A percentile compares a stretch with the other conserved stretches of the same genome.
Evolutionary conservation across 2,113 vertebrate genomes (phyloP).

Genomic region (Microtus ochrogaster): DNA sequence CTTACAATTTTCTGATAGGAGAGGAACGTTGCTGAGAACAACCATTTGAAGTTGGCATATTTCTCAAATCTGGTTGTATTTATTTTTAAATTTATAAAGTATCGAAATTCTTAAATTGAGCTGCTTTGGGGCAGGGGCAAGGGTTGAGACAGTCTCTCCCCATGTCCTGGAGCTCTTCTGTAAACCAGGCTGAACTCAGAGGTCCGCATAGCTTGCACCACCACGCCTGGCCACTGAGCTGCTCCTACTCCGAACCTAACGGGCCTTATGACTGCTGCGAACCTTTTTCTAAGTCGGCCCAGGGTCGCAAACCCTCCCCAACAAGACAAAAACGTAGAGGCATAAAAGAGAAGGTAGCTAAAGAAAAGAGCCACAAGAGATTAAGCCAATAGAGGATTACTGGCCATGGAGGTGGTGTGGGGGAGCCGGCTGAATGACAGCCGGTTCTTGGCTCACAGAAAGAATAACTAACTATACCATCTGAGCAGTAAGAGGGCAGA

Average conservation of each 20-base stretch:
- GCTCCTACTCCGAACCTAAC: background rate
- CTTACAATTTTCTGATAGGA: slow-evolving; percentile 19
- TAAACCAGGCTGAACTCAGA: background rate
- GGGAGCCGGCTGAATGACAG: background rate
- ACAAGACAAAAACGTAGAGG: slow-evolving; percentile 46
- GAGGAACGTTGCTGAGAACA: background rate
- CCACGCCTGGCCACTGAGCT: background rate
- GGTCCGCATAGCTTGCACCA: background rate
- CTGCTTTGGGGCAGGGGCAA: background rate
- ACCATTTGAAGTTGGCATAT: background rate
- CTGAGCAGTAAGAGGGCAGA: slow-evolving; percentile 33
- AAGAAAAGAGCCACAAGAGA: slow-evolving; percentile 22
- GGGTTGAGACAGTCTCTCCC: background rate
- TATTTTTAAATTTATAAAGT: background rate
- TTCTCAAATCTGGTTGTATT: slow-evolving; percentile 41
- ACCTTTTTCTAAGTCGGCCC: background rate
- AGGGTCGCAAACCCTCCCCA: background rate
- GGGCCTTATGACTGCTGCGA: background rate
- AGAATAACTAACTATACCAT: background rate
- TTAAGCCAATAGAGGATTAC: slow-evolving; percentile 18
- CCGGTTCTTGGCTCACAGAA: slow-evolving; percentile 59
- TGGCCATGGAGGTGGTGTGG: background rate
- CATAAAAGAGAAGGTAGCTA: background rate
- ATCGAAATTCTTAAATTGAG: slow-evolving; percentile 1
- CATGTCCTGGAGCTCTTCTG: too few relatives aligned